A percentile compares a stretch with the other conserved stretches of the same genome.
These are phyloP conservation scores for Calliopsis andreniformis DNA, from an alignment of 1,140 invertebrate species.

Conservation along the genomic window DNA sequence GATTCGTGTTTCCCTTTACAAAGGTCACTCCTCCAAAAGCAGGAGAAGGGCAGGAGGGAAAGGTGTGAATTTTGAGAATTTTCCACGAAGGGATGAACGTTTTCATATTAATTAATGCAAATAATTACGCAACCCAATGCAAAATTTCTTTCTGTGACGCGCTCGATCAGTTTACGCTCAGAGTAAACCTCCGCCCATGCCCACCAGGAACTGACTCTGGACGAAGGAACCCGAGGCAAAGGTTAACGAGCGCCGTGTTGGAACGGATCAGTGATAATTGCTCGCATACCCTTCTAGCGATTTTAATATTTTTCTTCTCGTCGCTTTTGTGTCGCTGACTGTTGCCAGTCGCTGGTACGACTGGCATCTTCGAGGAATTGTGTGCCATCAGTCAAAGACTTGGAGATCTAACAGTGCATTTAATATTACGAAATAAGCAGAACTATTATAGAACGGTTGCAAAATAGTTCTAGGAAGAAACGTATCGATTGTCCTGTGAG, in stretches of 20 bases:
- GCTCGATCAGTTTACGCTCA: not conserved
- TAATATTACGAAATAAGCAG: conserved; percentile 11
- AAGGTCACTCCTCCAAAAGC: too few species aligned
- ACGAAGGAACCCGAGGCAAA: not conserved
- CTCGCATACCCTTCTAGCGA: not conserved
- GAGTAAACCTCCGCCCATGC: not conserved
- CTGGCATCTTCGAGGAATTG: not conserved
- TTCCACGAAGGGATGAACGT: not conserved
- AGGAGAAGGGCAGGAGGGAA: not conserved
- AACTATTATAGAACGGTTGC: not conserved
- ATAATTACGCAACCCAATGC: not conserved
- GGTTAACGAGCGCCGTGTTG: conserved; percentile 3
- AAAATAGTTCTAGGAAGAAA: too few species aligned
- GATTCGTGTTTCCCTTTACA: not conserved
- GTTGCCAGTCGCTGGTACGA: not conserved
- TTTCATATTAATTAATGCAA: conserved; percentile 33
- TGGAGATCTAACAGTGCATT: not conserved
- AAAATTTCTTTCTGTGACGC: not conserved
- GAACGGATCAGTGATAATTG: not conserved
- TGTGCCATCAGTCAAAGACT: not conserved
- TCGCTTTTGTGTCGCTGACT: not conserved
- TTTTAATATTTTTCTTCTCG: conserved; percentile 9
- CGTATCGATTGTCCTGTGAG: too few species aligned
- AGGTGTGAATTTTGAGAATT: not conserved
- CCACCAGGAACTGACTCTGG: not conserved